Conservation (phyloP, 2,888 invertebrate species). For the Pollenia angustigena region DNA sequence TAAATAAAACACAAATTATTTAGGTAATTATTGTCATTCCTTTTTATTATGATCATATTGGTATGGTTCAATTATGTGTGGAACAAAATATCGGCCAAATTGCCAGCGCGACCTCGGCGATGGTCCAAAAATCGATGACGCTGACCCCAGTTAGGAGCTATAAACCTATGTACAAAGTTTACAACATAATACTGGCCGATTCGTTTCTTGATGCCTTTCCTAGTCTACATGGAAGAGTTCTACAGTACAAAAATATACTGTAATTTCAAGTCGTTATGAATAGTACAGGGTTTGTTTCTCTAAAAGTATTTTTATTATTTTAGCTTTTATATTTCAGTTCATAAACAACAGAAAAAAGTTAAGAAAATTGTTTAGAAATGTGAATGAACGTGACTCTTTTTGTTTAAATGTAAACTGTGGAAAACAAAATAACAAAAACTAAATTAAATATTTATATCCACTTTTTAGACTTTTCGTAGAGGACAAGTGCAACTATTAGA, state of each 20-base stretch:
- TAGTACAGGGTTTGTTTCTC: neutral
- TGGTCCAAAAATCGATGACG: no score
- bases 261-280: neutral
- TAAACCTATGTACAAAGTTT: no score
- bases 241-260: neutral
- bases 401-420: constrained; percentile 33
- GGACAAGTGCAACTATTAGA: constrained; percentile 1
- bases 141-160: no score
- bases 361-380: constrained; percentile 38
- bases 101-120: no score
- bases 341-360: constrained; percentile 17
- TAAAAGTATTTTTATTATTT: constrained; percentile 11
- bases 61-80: no score
- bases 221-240: no score
- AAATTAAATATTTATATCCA: constrained; percentile 64
- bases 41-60: no score
- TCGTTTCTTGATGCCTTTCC: no score
- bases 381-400: constrained; percentile 49
- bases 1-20: no score
- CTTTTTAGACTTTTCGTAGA: constrained; percentile 23
- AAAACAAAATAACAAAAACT: constrained; percentile 20
- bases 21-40: no score
- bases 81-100: no score
- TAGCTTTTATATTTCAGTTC: constrained; percentile 21
- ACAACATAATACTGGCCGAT: no score